Base-by-base conservation (phyloP, 2,797 vertebrate species). In the Nothura maculosa region DNA sequence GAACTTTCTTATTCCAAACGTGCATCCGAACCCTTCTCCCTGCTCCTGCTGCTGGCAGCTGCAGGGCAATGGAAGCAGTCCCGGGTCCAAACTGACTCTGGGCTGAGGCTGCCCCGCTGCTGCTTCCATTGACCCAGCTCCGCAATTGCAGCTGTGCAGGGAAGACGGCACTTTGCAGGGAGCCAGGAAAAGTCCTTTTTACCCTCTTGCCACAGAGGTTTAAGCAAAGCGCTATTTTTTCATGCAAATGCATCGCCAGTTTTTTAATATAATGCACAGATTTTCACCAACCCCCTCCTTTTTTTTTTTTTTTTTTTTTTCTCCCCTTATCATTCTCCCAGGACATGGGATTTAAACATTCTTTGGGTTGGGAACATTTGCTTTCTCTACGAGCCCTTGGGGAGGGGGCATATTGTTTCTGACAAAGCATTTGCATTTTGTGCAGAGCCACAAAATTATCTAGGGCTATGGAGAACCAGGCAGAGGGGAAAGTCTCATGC, bases 11-110 rank as follows among this genome's bases (percentile, higher is more conserved):
- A 5, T 42, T 28, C 55, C 70, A 61, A 81, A 91, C 24, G 30
- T 34, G 87, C 55, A 81, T 76, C 30, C 30, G 5, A 61, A 69
- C 9, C 4, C 50, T 68, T 5, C 58, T 61, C 16, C n/a, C 10
- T 22, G 50, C 62, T 80, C 43, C 16, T 10, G 14, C n/a, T 0
- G 0, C 38, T 0, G 1, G 38, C 30, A 0, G 6, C 34, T 22
- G n/a, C 42, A 18, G 7, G 1, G 38, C 54, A 1, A 43, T 43
- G 40, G 13, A 45, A 57, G 32, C 42, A 79, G 14, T 28, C n/a
- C 0, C 0, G 0, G 24, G 5, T 66, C 19, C 0, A 0, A 83
- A 81, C 34, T 1, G 0, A 17, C 34, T 1, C 0, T 0, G 40
- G 67, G 75, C 43, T 36, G 20, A 43, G 32, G 72, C 58, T 87